Evolutionary conservation across 2,113 vertebrate species (phyloP).

Genomic region (Lutjanus erythropterus): DNA sequence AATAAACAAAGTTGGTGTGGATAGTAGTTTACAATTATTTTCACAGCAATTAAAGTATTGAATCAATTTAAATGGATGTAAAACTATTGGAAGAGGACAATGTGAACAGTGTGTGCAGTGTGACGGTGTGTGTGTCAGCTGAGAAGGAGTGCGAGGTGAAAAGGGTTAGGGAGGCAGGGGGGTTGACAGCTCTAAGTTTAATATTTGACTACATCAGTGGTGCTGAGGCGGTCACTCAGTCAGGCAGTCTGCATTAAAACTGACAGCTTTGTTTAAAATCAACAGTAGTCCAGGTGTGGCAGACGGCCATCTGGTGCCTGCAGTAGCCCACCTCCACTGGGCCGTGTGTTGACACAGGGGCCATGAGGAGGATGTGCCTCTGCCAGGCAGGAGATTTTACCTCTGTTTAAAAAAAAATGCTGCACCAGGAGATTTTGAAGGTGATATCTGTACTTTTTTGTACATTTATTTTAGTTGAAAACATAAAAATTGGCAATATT

Average conservation of each 20-base stretch:
- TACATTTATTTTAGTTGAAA: not conserved
- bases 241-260: slow-evolving; percentile 55
- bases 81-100: slow-evolving; percentile 1
- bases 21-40: not conserved
- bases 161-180: not conserved
- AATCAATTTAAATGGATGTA: not conserved
- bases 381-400: slow-evolving; percentile 25
- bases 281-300: slow-evolving; percentile 69
- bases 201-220: slow-evolving; percentile 76
- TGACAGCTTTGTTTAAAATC: slow-evolving; percentile 75
- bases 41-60: not conserved
- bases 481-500: not conserved
- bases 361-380: slow-evolving; percentile 2
- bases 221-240: slow-evolving; percentile 43
- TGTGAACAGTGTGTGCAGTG: slow-evolving; percentile 24
- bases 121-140: slow-evolving; percentile 14
- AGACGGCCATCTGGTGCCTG: slow-evolving; percentile 63
- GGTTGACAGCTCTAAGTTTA: slow-evolving; percentile 47
- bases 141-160: slow-evolving; percentile 23
- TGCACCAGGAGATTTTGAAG: not conserved
- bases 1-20: no score
- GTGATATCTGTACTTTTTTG: no score
- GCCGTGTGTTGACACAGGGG: slow-evolving; percentile 61
- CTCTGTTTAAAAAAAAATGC: not conserved
- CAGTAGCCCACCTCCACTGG: slow-evolving; percentile 46